phyloP scores from a whole-genome alignment of 1,140 invertebrate genomes.

The Drosophila nigromelanica region DNA sequence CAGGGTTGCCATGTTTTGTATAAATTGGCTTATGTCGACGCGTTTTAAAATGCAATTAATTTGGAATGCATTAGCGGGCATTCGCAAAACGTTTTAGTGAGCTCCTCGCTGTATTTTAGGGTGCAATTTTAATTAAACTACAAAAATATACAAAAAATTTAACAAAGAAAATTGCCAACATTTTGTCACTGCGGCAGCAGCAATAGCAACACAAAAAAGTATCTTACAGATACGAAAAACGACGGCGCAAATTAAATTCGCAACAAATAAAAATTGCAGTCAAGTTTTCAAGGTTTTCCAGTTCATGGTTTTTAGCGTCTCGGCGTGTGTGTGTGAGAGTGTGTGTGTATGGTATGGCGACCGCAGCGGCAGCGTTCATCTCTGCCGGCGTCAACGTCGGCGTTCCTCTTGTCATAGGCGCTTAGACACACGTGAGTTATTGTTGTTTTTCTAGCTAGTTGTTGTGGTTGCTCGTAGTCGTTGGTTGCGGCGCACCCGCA shows the following conservation, averaged over 20 bases:
- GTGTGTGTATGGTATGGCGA: conserved; percentile 48
- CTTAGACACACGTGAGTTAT: conserved; percentile 71
- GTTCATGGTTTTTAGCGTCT: conserved; percentile 70
- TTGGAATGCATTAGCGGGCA: conserved; percentile 29
- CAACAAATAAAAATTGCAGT: conserved; percentile 70
- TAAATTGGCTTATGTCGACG: conserved; percentile 50
- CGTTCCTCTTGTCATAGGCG: conserved; percentile 43
- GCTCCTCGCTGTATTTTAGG: conserved; percentile 22
- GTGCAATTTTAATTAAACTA: conserved; percentile 21
- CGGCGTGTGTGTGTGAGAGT: conserved; percentile 13
- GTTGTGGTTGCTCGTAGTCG: conserved; percentile 16
- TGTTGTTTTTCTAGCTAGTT: conserved; percentile 20
- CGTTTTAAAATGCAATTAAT: conserved; percentile 55
- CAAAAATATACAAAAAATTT: conserved; percentile 4
- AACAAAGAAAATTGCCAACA: conserved; percentile 31
- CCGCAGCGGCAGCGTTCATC: conserved; percentile 61
- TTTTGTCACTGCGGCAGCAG: conserved; percentile 5
- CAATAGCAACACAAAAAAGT: conserved; percentile 16
- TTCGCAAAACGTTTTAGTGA: not conserved
- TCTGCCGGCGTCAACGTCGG: conserved; percentile 24
- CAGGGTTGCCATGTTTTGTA: conserved; percentile 43
- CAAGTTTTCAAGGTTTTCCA: conserved; percentile 81
- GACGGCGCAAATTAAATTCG: conserved; percentile 47
- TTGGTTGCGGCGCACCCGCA: conserved; percentile 54
- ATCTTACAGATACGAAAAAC: conserved; percentile 32